These are phyloP conservation scores for Sympetrum striolatum DNA, from an alignment of 2,888 invertebrate genomes.

Conservation along the genomic window DNA sequence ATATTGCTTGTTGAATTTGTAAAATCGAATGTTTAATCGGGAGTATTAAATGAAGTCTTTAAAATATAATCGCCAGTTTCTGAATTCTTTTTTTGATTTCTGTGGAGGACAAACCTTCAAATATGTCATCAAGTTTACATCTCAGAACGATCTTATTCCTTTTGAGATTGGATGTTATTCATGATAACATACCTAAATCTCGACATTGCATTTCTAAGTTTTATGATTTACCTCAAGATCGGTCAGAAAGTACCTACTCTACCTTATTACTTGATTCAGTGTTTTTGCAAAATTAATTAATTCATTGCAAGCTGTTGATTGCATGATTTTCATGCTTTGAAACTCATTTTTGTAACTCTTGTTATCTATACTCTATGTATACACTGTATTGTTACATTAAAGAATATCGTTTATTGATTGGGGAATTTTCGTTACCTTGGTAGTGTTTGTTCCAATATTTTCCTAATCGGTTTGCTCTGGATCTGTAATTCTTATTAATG, in stretches of 20 bases:
- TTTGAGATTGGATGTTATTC: too few relatives aligned
- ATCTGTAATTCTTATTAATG: too few relatives aligned
- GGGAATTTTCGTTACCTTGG: constrained; percentile 33
- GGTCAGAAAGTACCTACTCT: too few relatives aligned
- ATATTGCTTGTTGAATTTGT: neutral
- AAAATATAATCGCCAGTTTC: neutral
- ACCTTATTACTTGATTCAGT: too few relatives aligned
- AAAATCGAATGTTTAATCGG: neutral
- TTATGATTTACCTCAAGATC: too few relatives aligned
- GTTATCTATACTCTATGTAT: neutral
- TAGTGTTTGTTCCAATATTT: constrained; percentile 20
- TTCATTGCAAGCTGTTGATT: neutral
- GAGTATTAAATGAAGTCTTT: neutral
- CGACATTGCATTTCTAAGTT: too few relatives aligned
- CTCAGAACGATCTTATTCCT: too few relatives aligned
- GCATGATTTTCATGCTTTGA: neutral
- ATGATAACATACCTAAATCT: too few relatives aligned
- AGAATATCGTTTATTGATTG: constrained; percentile 11
- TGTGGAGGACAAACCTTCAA: neutral
- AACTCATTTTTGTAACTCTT: neutral
- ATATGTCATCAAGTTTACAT: too few relatives aligned
- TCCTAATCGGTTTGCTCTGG: neutral
- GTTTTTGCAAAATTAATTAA: too few relatives aligned
- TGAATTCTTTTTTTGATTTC: neutral
- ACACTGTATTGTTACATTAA: neutral